Evolutionary conservation across 2,113 vertebrate genomes (phyloP), one percentile per base, ranked within the genome.

Genomic region (Pteruthius melanotis): DNA sequence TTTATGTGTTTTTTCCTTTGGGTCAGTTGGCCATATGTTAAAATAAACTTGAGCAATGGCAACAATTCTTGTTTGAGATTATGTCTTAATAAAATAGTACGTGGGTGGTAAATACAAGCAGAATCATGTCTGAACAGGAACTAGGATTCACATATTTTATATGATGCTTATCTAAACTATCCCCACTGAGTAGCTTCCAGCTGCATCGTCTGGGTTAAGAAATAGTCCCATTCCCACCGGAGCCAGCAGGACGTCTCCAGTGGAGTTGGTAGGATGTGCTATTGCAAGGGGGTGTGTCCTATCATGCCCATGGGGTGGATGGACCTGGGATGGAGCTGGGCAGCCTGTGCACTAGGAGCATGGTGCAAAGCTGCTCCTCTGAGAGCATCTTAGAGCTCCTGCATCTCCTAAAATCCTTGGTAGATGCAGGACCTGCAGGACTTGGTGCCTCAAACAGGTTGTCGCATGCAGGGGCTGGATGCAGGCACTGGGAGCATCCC

Each of bases 1-100:
- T 97, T 97, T 95, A 95, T 68, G 1, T 98, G 96, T 96, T 98
- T 97, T 97, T 97, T 89, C 96, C 96, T 98, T 97, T 53, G 83
- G 84, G 95, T 92, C 72, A 89, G 94, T 93, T 95, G 86, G 94
- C 97, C 97, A 97, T 97, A 97, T 98, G 97, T 97, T 97, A 96
- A 94, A 97, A 97, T 93, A 95, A 97, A 97, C 90, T 97, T 97
- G 93, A 97, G 96, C 98, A 96, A 96, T 95, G 81, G 96, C 80
- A 97, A 95, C 95, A 96, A 89, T 96, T 95, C 94, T 97, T 91
- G 87, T 97, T 93, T 88, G 96, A 96, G 95, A 95, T 97, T 97
- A 95, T 93, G 89, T 95, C 83, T 97, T 97, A 98, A 97, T 98
- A 97, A 98, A 98, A 97, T 92, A 93, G 91, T 86, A 15, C 77